Conservation (phyloP, 2,113 vertebrate species). For the Osmerus eperlanus region DNA sequence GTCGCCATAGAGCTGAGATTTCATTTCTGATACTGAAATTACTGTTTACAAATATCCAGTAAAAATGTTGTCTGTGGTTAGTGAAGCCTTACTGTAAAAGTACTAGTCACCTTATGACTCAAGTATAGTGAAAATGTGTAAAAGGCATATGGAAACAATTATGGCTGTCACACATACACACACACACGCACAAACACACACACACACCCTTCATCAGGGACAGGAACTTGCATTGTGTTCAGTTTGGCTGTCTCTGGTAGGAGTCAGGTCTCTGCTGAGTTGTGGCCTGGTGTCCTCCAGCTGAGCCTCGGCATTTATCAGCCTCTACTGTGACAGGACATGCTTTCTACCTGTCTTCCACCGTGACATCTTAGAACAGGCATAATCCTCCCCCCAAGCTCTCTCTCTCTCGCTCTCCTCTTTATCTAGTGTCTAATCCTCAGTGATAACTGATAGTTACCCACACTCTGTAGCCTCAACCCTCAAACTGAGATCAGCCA, state of each 20-base stretch:
- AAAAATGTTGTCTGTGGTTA: constrained; percentile 9
- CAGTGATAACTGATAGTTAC: constrained; percentile 62
- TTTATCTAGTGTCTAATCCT: constrained; percentile 67
- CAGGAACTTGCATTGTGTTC: constrained; percentile 40
- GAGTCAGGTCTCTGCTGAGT: constrained; percentile 22
- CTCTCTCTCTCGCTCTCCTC: constrained; percentile 27
- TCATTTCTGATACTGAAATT: neutral
- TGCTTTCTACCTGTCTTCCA: constrained; percentile 63
- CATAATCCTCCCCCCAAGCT: constrained; percentile 57
- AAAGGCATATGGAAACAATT: constrained; percentile 66
- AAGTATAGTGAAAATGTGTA: constrained; percentile 41
- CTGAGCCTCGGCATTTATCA: neutral
- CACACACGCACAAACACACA: constrained; percentile 20
- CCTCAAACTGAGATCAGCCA: constrained; percentile 27
- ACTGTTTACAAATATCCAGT: neutral
- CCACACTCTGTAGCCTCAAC: constrained; percentile 45
- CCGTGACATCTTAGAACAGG: constrained; percentile 58
- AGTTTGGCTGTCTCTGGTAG: constrained; percentile 24
- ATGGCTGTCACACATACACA: constrained; percentile 41
- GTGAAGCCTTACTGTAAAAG: constrained; percentile 54
- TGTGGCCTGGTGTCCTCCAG: neutral
- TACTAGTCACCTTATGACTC: constrained; percentile 63
- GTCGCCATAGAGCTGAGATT: neutral
- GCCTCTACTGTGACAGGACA: constrained; percentile 44
- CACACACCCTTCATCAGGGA: constrained; percentile 34